phyloP scores from a whole-genome alignment of 2,113 vertebrate species.

The Spheniscus mendiculus region DNA sequence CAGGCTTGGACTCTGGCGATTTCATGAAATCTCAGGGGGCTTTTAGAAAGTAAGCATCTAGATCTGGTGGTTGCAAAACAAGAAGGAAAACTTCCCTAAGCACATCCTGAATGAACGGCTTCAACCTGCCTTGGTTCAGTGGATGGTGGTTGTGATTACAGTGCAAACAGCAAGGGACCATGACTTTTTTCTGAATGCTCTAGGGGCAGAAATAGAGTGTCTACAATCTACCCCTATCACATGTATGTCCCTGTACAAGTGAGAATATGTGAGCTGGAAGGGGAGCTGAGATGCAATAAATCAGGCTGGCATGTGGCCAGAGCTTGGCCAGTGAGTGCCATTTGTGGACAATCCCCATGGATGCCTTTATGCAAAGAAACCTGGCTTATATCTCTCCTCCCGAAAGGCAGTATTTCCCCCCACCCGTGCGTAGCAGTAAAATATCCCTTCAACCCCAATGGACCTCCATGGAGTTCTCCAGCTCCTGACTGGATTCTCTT shows the following conservation, averaged over 20 bases:
- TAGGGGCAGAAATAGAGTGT: not conserved
- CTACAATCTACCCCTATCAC: not conserved
- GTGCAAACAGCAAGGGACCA: not conserved
- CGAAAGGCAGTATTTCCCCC: not conserved
- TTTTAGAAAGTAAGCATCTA: too few relatives aligned
- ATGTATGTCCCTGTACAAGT: not conserved
- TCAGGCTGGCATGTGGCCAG: not conserved
- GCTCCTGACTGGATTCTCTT: not conserved
- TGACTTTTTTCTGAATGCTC: not conserved
- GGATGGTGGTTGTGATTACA: not conserved
- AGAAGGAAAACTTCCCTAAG: too few relatives aligned
- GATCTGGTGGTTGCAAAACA: too few relatives aligned
- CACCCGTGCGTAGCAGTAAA: not conserved
- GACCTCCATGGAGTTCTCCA: not conserved
- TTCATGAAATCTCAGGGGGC: too few relatives aligned
- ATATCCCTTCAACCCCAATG: not conserved
- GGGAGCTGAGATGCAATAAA: not conserved
- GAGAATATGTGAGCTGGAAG: not conserved
- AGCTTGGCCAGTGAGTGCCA: not conserved
- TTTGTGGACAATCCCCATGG: not conserved
- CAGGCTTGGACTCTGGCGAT: too few relatives aligned
- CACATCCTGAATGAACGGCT: too few relatives aligned
- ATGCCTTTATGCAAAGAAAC: not conserved
- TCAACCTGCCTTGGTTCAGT: too few relatives aligned
- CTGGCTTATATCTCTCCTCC: not conserved